phyloP scores from a whole-genome alignment of 2,888 invertebrate genomes.

The Euspilapteryx auroguttella region DNA sequence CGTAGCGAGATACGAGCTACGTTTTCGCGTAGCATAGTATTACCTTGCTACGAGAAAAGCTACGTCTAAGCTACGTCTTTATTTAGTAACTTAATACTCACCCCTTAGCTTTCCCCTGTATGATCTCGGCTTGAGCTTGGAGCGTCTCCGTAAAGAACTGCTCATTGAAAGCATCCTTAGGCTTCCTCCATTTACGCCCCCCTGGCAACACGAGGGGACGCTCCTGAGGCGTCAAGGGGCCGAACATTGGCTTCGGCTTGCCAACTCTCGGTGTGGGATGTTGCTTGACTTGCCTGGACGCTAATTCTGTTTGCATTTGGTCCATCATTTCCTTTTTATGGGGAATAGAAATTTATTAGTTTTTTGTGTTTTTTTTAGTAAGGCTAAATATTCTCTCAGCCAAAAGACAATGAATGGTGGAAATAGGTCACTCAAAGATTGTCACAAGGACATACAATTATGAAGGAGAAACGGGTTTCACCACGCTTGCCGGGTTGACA shows the following conservation, averaged over 20 bases:
- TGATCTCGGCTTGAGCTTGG: conserved; percentile 82
- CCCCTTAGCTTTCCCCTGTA: conserved; percentile 82
- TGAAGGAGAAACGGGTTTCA: no score
- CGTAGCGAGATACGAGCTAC: no score
- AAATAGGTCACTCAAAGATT: no score
- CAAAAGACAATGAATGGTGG: no score
- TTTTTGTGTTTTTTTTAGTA: no score
- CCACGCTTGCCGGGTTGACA: no score
- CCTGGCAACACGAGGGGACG: conserved; percentile 76
- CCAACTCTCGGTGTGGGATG: conserved; percentile 41
- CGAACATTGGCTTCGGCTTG: conserved; percentile 47
- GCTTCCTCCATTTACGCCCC: conserved; percentile 77
- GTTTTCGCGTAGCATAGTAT: not conserved
- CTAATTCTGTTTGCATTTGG: conserved; percentile 45
- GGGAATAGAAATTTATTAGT: no score
- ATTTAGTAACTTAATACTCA: conserved; percentile 55
- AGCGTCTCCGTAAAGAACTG: conserved; percentile 86
- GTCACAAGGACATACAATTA: no score
- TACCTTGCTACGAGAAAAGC: not conserved
- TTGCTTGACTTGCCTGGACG: conserved; percentile 43
- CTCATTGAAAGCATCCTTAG: conserved; percentile 87
- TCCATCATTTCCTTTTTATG: conserved; percentile 33
- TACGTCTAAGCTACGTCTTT: not conserved
- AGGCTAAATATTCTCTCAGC: no score
- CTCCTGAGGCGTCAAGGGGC: conserved; percentile 65